Percentiles rank a stretch among this genome's conserved stretches.
phyloP scores from a whole-genome alignment of 1,140 invertebrate species.

The Musca domestica region DNA sequence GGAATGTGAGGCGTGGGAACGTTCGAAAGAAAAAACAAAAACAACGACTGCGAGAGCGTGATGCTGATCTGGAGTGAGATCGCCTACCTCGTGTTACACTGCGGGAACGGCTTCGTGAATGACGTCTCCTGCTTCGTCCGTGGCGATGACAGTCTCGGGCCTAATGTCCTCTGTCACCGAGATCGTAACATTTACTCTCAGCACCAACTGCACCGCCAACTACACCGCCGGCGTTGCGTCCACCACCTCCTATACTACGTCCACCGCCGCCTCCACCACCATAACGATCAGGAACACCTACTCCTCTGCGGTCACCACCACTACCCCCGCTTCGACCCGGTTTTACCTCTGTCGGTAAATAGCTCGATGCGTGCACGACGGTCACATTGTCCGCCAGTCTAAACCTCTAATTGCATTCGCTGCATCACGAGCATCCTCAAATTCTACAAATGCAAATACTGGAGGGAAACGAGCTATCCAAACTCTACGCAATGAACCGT shows the following conservation, averaged over 20 bases:
- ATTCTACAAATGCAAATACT: slow-evolving; percentile 95
- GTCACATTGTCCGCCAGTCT: slow-evolving; percentile 80
- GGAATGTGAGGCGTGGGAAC: no score
- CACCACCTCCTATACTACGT: slow-evolving; percentile 75
- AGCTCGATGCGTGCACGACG: slow-evolving; percentile 87
- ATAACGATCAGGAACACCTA: slow-evolving; percentile 44
- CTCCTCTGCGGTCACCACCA: slow-evolving; percentile 56
- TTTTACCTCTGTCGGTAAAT: slow-evolving; percentile 79
- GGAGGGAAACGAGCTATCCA: slow-evolving; percentile 93
- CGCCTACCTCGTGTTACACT: no score
- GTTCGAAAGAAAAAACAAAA: no score
- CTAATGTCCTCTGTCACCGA: slow-evolving; percentile 27
- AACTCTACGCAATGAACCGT: slow-evolving; percentile 89
- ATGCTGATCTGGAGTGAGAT: no score
- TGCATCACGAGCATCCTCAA: slow-evolving; percentile 86
- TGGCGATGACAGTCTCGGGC: slow-evolving; percentile 26
- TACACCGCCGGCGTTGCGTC: slow-evolving; percentile 62
- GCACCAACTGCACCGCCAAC: slow-evolving; percentile 60
- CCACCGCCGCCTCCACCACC: slow-evolving; percentile 85
- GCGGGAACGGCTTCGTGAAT: no score
- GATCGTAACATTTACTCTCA: slow-evolving; percentile 43
- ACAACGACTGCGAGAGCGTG: no score
- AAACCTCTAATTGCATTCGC: slow-evolving; percentile 80
- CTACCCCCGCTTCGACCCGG: slow-evolving; percentile 57
- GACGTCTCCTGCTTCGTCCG: slow-evolving; percentile 21